Conservation (phyloP, 2,888 invertebrate species). For the Andrena haemorrhoa region DNA sequence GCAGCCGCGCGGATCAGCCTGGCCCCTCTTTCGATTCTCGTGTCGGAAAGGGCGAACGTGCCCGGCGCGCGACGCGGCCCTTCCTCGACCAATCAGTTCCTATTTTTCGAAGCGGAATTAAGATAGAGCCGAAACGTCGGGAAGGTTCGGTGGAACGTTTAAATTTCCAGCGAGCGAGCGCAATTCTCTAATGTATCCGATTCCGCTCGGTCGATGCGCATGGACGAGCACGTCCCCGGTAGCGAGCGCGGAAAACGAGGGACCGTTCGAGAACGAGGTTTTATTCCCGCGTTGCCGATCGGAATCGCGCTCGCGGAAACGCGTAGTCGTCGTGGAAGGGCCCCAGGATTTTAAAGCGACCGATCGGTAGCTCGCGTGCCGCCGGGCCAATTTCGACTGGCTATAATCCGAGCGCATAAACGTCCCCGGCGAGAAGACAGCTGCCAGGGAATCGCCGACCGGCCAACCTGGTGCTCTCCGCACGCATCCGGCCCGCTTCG, state of each 20-base stretch:
- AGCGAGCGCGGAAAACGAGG: background rate
- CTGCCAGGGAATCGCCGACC: slow-evolving; percentile 20
- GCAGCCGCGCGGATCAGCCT: background rate
- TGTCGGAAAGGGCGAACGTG: background rate
- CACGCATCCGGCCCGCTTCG: slow-evolving; percentile 9
- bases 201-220: slow-evolving; percentile 24
- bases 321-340: background rate
- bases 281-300: slow-evolving; percentile 3
- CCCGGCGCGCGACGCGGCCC: background rate
- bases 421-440: slow-evolving; percentile 42
- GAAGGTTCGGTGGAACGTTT: slow-evolving; percentile 3
- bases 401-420: slow-evolving; percentile 68
- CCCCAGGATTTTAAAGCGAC: slow-evolving; percentile 30
- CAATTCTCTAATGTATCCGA: slow-evolving; percentile 43
- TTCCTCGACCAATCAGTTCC: background rate
- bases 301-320: slow-evolving; percentile 11
- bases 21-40: background rate
- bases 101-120: slow-evolving; percentile 35
- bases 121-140: slow-evolving; percentile 22
- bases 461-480: slow-evolving; percentile 4
- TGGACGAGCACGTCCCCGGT: background rate
- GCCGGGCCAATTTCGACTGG: slow-evolving; percentile 67
- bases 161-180: slow-evolving; percentile 29
- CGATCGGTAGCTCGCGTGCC: slow-evolving; percentile 68
- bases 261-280: slow-evolving; percentile 2